phyloP scores from a whole-genome alignment of 1,140 invertebrate genomes.

The Drosophila serrata region DNA sequence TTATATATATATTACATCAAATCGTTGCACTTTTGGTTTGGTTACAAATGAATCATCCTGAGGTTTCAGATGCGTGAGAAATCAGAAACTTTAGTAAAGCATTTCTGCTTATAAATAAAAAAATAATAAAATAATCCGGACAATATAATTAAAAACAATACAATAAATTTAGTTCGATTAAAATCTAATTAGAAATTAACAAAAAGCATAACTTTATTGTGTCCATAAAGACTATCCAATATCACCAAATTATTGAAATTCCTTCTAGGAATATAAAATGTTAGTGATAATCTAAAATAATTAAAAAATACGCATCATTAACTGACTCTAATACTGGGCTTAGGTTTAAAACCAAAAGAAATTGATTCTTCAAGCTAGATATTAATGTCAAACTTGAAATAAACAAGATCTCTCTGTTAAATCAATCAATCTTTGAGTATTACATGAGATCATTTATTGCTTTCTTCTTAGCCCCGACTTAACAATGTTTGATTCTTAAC shows the following conservation, averaged over 20 bases:
- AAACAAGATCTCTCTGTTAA: not conserved
- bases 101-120: no score
- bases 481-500: conserved; percentile 28
- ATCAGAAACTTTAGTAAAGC: not conserved
- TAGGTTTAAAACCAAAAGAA: no score
- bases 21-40: conserved; percentile 53
- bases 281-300: not conserved
- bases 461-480: conserved; percentile 21
- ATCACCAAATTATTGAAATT: not conserved
- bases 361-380: not conserved
- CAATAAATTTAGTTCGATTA: no score
- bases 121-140: no score
- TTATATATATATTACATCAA: conserved; percentile 28
- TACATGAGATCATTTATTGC: conserved; percentile 32
- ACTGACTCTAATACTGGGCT: no score
- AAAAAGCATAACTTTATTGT: no score
- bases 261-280: no score
- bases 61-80: conserved; percentile 57
- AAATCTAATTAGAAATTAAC: no score
- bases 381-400: not conserved
- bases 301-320: not conserved
- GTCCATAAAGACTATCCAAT: no score
- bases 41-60: conserved; percentile 66
- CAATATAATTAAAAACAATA: no score
- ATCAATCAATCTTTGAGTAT: conserved; percentile 58